Base-by-base conservation (phyloP, 30 jellyfish, hydroid and myxozoan genomes). In the Hydractinia echinata region DNA sequence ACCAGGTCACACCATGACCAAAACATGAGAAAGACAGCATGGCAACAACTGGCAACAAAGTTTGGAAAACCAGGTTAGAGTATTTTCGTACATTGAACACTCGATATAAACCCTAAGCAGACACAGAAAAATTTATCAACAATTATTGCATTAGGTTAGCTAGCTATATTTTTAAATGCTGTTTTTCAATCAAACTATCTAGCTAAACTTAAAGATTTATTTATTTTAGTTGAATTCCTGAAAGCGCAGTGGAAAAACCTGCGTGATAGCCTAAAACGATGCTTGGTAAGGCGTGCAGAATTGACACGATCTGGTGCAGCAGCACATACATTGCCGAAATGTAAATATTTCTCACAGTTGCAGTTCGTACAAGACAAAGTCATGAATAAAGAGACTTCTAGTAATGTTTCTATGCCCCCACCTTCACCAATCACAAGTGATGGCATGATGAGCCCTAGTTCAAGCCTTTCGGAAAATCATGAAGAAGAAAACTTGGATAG, bases 271-370 rank as follows among this genome's bases (percentile, higher is more conserved):
- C 73, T 86, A 78, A 67, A 81, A 66, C 72, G 85, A 74, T 86
- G 95, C 67, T 55, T 79, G 73, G 87, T 58, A 87, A 81, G 72
- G 86, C 21, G 87, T 58, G 82, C 67, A 64, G 77, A 82, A 56
- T 52, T 82, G 83, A 73, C 82, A 66, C 54, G 77, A 79, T 80
- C 95, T 79, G 95, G 91, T 70, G 91, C 95, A 39, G 95, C 91
- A 55, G 93, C 95, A 55, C 48, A 66, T 14, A 19, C 82, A 51
- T 67, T 86, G 91, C 95, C 95, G 19, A 81, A 81, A 76, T 86
- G 92, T 83, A 86, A 86, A 73, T 86, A 86, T 77, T 86, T 86
- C 72, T 77, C 77, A 67, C 87, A 86, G 60, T 61, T 86, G 90
- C 79, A 58, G 81, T 79, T 86, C 67, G 77, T 86, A 78, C 86